A percentile compares a stretch with the other conserved stretches of the same genome.
Evolutionary conservation across 1,140 invertebrate species (phyloP).

Genomic region (Colletes latitarsis): DNA sequence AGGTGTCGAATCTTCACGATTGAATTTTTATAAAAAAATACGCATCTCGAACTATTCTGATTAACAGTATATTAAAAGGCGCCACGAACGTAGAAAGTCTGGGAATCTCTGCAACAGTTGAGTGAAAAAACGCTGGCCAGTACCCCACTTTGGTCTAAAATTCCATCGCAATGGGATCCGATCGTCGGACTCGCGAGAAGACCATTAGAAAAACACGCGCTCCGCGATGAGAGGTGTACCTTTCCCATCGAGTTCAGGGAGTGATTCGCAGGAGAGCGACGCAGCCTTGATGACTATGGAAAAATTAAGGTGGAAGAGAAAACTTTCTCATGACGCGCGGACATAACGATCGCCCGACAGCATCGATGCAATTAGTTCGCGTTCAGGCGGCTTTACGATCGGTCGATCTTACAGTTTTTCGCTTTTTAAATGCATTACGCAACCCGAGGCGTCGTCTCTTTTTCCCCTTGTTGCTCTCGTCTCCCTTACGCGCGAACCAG

Average conservation of each 20-base stretch:
- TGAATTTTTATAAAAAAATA: no score
- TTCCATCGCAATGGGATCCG: background rate
- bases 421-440: conserved; percentile 6
- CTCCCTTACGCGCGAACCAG: background rate
- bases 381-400: conserved; percentile 4
- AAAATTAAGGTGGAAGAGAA: conserved; percentile 33
- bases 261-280: background rate
- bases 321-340: conserved; percentile 20
- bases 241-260: conserved; percentile 1
- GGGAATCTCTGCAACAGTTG: background rate
- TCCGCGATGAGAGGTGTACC: background rate
- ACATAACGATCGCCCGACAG: background rate
- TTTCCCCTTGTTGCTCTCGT: background rate
- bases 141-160: background rate
- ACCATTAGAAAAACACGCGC: background rate
- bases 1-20: no score
- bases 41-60: no score
- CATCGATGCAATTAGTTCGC: conserved; percentile 21
- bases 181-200: background rate
- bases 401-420: conserved; percentile 1
- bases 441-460: background rate
- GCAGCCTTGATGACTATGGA: conserved; percentile 22
- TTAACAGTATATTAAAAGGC: no score
- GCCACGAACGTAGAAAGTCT: no score
- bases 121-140: background rate